Evolutionary conservation across 2,797 vertebrate species (phyloP).

Genomic region (Pelochelys cantorii): DNA sequence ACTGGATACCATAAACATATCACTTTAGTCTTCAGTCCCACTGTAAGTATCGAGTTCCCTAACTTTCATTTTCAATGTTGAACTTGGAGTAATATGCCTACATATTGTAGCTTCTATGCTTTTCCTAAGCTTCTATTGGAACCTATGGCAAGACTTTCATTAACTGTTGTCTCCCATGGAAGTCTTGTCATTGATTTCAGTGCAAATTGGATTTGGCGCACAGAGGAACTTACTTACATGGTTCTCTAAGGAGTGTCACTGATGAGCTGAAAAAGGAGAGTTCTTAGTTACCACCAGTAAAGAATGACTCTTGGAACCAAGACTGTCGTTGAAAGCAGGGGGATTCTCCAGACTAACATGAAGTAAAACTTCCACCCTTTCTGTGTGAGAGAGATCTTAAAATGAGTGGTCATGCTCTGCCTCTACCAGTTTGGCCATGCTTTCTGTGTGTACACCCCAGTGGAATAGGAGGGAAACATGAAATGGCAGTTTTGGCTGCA

Average conservation of each 20-base stretch:
- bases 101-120: background rate
- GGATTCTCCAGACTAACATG: background rate
- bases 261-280: background rate
- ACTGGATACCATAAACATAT: conserved; percentile 94
- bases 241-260: background rate
- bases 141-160: background rate
- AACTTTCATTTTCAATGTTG: background rate
- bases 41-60: conserved; percentile 81
- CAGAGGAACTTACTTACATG: background rate
- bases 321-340: background rate
- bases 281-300: background rate
- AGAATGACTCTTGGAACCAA: background rate
- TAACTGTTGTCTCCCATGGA: background rate
- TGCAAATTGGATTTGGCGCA: background rate
- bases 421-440: background rate
- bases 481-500: background rate
- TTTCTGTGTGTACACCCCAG: background rate
- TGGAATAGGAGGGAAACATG: background rate
- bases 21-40: conserved; percentile 93
- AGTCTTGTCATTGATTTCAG: background rate
- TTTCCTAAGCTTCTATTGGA: background rate
- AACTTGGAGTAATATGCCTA: background rate
- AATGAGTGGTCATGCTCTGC: background rate
- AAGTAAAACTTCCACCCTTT: background rate
- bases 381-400: background rate